Conservation (phyloP, 2,113 vertebrate genomes). For the Barnardius zonarius region DNA sequence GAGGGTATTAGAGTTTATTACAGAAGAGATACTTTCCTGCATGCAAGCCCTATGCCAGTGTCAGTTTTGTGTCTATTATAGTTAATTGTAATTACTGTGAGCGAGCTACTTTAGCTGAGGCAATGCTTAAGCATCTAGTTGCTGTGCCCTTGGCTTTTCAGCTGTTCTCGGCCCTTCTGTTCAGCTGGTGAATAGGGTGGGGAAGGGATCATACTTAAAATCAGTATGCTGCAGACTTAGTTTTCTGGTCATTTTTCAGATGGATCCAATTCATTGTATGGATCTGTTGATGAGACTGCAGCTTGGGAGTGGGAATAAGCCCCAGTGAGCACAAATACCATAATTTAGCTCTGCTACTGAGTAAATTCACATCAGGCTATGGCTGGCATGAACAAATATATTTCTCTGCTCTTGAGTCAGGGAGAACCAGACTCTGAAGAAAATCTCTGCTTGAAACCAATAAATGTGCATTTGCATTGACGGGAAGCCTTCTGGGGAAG, state of each 20-base stretch:
- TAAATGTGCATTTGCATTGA: background rate
- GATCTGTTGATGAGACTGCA: background rate
- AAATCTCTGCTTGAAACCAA: background rate
- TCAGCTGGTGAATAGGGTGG: background rate
- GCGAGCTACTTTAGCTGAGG: background rate
- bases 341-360: background rate
- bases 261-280: background rate
- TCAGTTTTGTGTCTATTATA: background rate
- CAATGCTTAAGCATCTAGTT: background rate
- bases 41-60: background rate
- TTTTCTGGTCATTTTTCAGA: background rate
- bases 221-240: rapidly evolving
- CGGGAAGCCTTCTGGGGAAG: rapidly evolving
- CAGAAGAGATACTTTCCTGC: background rate
- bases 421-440: background rate
- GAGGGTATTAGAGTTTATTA: background rate
- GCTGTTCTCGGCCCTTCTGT: background rate
- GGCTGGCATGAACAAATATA: background rate
- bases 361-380: background rate
- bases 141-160: background rate
- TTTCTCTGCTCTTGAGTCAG: background rate
- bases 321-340: background rate
- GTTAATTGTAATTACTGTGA: background rate
- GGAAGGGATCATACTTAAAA: background rate
- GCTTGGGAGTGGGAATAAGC: background rate